These are phyloP conservation scores for Phaenicophaeus curvirostris DNA, from an alignment of 2,797 vertebrate genomes.

Conservation along the genomic window DNA sequence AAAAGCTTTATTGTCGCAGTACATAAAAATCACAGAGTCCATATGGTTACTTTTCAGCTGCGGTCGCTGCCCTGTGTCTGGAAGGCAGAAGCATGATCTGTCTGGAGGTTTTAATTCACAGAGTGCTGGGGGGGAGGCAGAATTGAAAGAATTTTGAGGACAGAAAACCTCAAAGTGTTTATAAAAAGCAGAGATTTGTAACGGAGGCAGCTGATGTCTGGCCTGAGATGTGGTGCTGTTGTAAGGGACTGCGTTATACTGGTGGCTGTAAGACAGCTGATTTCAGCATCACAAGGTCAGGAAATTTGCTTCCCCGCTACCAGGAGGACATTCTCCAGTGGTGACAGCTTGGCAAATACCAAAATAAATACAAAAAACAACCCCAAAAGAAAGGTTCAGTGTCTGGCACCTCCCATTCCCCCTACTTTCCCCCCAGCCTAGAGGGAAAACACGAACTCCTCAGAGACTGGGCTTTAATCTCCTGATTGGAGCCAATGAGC, in stretches of 20 bases:
- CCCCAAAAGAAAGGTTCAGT: not conserved
- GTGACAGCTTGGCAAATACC: constrained; percentile 33
- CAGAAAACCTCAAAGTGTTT: not conserved
- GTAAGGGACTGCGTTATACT: not conserved
- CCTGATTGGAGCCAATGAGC: constrained; percentile 58
- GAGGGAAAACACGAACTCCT: constrained; percentile 49
- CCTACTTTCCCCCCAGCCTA: not conserved
- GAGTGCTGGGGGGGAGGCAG: accelerated
- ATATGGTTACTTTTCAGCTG: constrained; percentile 62
- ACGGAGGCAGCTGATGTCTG: constrained; percentile 11
- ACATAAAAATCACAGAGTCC: constrained; percentile 70
- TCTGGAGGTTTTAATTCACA: not conserved
- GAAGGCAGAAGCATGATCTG: constrained; percentile 28
- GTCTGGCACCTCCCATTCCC: constrained; percentile 51
- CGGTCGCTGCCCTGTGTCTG: constrained; percentile 23
- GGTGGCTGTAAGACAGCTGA: not conserved
- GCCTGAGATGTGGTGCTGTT: not conserved
- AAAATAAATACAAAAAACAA: constrained; percentile 50
- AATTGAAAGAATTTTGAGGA: not conserved
- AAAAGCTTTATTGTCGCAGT: constrained; percentile 75
- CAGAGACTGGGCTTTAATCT: constrained; percentile 39
- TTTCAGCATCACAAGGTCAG: not conserved
- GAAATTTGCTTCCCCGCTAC: not conserved
- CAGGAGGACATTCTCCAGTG: not conserved
- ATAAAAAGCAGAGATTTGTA: not conserved